These are phyloP conservation scores for Dromiciops gliroides DNA, from an alignment of 2,113 vertebrate genomes.

Conservation along the genomic window DNA sequence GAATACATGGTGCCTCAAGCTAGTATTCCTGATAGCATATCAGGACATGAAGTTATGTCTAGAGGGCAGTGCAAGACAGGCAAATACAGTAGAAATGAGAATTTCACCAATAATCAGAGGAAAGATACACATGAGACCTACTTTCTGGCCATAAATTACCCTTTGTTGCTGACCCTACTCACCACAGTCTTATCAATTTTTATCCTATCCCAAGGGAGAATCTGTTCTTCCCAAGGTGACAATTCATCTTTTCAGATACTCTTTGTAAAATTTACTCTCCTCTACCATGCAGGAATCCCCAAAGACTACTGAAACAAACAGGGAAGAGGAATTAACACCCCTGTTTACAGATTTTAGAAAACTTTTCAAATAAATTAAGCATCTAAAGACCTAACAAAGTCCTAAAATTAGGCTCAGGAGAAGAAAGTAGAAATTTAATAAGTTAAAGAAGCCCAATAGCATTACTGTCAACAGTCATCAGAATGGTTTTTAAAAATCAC, in stretches of 20 bases:
- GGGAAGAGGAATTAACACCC: background rate
- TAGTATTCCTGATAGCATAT: background rate
- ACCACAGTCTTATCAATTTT: background rate
- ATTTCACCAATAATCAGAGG: background rate
- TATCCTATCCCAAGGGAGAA: background rate
- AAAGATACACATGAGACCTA: background rate
- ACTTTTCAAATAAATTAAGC: constrained; percentile 1
- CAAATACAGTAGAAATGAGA: background rate
- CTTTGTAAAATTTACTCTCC: background rate
- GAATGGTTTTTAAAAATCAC: constrained; percentile 36
- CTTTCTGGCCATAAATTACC: background rate
- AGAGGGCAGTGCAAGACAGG: background rate
- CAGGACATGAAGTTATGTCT: background rate
- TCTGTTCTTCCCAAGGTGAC: background rate
- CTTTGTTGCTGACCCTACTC: background rate
- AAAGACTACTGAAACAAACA: constrained; percentile 21
- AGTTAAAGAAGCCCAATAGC: constrained; percentile 15
- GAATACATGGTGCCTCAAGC: background rate
- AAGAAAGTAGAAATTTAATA: constrained; percentile 13
- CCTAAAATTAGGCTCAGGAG: background rate
- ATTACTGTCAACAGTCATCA: background rate
- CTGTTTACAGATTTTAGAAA: background rate
- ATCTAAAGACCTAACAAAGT: constrained; percentile 23
- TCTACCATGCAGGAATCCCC: background rate
- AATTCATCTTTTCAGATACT: background rate